These are phyloP conservation scores for Mystacornis crossleyi DNA, from an alignment of 2,113 vertebrate species.

Conservation along the genomic window DNA sequence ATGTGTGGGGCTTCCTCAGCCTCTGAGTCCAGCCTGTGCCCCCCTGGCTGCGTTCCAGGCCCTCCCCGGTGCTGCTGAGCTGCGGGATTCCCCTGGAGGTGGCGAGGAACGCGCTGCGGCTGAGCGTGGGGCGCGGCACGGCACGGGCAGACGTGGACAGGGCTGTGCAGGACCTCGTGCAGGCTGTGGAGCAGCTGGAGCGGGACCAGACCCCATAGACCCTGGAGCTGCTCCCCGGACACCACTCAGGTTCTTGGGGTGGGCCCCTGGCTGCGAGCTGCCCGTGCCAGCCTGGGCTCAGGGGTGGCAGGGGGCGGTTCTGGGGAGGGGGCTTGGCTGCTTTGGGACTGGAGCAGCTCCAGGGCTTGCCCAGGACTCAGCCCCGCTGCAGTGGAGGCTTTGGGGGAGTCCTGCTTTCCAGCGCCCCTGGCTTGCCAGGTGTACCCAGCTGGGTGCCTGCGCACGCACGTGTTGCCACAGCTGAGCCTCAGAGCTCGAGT, in stretches of 20 bases:
- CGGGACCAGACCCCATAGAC: not conserved
- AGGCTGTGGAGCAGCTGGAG: constrained; percentile 80
- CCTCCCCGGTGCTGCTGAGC: constrained; percentile 88
- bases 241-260: not conserved
- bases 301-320: not conserved
- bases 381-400: fast-evolving
- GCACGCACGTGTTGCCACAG: fast-evolving
- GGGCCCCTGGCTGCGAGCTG: not conserved
- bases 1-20: not conserved
- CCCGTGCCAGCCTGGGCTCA: not conserved
- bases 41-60: constrained; percentile 69
- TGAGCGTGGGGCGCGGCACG: constrained; percentile 89
- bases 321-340: not conserved
- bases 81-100: constrained; percentile 80
- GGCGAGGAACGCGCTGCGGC: constrained; percentile 86
- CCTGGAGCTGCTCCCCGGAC: fast-evolving
- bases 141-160: constrained; percentile 83
- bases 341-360: not conserved
- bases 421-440: not conserved
- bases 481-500: fast-evolving
- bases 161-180: constrained; percentile 85
- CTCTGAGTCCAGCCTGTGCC: fast-evolving
- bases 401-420: fast-evolving
- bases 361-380: not conserved
- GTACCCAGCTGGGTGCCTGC: not conserved